Conservation (phyloP, 2,113 vertebrate genomes). For the Corythornis madagascariensis region DNA sequence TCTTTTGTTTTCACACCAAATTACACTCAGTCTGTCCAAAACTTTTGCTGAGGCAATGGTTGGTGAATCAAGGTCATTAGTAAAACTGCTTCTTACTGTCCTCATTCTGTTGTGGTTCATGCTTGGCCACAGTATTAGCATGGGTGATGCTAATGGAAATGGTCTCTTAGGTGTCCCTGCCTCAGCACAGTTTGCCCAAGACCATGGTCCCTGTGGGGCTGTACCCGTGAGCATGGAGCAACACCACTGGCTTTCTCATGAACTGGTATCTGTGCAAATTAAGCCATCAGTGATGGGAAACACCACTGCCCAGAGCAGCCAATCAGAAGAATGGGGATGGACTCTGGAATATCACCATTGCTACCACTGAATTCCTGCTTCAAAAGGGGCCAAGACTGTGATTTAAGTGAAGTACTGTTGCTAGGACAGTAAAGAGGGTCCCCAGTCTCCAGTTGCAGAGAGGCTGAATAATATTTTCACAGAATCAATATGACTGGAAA, state of each 20-base stretch:
- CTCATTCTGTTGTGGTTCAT: neutral
- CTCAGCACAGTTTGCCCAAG: rapidly evolving
- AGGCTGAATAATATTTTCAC: neutral
- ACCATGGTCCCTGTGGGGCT: neutral
- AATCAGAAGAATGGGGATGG: neutral
- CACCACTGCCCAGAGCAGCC: neutral
- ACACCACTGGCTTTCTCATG: neutral
- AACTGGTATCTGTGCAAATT: neutral
- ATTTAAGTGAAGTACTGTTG: neutral
- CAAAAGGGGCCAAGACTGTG: neutral
- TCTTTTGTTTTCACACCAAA: neutral
- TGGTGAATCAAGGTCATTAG: neutral
- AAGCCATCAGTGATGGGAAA: neutral
- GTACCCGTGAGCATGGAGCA: rapidly evolving
- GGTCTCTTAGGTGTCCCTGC: neutral
- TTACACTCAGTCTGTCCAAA: neutral
- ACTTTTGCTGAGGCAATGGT: neutral
- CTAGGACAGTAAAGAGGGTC: neutral
- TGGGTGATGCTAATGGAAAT: neutral
- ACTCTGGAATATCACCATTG: rapidly evolving
- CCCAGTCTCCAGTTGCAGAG: neutral
- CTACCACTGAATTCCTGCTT: neutral
- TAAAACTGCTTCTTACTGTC: neutral
- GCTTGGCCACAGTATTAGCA: too few species aligned
- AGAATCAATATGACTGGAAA: too few species aligned